Conservation (phyloP, 2,888 invertebrate genomes). For the Syritta pipiens region DNA sequence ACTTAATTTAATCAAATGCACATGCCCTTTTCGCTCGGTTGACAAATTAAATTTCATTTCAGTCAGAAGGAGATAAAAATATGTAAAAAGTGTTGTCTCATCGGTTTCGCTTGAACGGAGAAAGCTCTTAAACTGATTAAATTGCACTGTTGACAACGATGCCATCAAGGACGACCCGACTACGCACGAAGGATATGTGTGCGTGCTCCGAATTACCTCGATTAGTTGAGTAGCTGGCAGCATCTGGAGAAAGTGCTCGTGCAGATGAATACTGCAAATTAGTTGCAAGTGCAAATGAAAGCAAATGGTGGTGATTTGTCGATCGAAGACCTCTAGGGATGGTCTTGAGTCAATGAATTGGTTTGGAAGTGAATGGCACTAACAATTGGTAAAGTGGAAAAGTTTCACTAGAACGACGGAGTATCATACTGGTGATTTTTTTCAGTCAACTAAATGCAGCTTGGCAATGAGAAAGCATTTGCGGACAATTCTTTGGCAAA, state of each 20-base stretch:
- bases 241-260: not conserved
- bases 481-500: no score
- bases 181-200: not conserved
- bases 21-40: conserved; percentile 27
- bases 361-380: no score
- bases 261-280: no score
- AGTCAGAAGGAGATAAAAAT: not conserved
- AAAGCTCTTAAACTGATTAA: conserved; percentile 51
- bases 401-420: no score
- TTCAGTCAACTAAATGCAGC: no score
- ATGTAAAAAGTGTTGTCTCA: not conserved
- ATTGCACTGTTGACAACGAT: conserved; percentile 25
- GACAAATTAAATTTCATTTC: conserved; percentile 32
- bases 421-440: no score
- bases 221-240: not conserved
- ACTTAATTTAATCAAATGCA: conserved; percentile 55
- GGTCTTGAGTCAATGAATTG: no score
- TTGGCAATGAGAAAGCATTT: no score
- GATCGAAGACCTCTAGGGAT: no score
- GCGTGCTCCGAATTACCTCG: not conserved
- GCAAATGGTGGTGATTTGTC: no score
- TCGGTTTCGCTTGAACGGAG: conserved; percentile 7
- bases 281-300: no score
- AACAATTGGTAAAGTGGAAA: no score
- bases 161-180: not conserved